Percentiles rank a stretch among this genome's conserved stretches.
Conservation (phyloP, 23 tunicate species). For the Diplosoma virens region DNA sequence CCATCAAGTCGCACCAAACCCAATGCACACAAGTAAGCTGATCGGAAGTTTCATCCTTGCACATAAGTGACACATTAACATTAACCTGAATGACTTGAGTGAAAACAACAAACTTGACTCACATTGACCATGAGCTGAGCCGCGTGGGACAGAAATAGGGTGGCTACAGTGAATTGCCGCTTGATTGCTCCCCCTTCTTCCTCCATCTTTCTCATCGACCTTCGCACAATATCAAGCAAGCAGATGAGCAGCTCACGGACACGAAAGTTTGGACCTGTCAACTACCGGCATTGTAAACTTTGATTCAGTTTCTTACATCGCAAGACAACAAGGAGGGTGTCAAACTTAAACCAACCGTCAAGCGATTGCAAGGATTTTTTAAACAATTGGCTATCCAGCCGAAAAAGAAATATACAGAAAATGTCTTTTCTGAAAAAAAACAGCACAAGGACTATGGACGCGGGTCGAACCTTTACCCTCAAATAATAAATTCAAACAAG, state of each 20-base stretch:
- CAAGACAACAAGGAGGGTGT: neutral
- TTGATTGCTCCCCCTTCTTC: neutral
- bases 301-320: neutral
- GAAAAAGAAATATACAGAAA: no score
- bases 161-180: neutral
- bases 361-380: neutral
- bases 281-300: neutral
- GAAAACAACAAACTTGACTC: neutral
- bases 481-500: no score
- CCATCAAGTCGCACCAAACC: neutral
- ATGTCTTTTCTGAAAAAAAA: no score
- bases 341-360: neutral
- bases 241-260: neutral
- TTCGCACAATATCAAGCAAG: neutral
- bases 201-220: neutral
- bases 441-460: no score
- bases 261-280: neutral
- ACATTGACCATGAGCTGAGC: neutral
- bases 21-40: no score
- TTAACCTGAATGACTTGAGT: no score
- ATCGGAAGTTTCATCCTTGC: no score
- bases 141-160: neutral
- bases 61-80: no score
- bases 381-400: no score
- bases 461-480: no score